Conservation (phyloP, 2,113 vertebrate species). For the human region DNA sequence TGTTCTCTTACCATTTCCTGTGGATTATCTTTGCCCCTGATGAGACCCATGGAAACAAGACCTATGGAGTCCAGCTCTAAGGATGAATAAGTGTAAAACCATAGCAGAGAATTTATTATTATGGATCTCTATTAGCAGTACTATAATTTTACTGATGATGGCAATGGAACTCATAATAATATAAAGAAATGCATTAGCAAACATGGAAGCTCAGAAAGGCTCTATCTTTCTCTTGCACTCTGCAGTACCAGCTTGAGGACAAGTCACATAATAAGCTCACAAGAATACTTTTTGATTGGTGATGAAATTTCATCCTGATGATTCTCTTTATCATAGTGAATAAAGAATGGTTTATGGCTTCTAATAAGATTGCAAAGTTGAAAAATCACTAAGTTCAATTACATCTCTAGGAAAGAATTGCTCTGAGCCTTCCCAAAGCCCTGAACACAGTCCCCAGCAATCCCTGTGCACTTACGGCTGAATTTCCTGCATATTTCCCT, state of each 20-base stretch:
- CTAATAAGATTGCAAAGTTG: neutral
- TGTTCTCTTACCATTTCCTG: neutral
- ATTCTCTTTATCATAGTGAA: neutral
- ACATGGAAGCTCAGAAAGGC: neutral
- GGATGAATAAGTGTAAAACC: constrained; percentile 37
- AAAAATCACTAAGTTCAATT: neutral
- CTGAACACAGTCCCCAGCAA: fast-evolving
- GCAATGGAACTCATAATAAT: constrained; percentile 24
- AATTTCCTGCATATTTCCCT: neutral
- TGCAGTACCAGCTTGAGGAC: neutral
- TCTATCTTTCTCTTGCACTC: neutral
- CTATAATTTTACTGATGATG: constrained; percentile 37
- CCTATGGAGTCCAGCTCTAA: neutral
- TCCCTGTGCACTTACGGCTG: fast-evolving
- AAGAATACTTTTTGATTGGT: neutral
- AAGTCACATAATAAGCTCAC: neutral
- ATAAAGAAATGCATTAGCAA: constrained; percentile 14
- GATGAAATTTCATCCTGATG: neutral
- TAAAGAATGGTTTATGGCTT: neutral
- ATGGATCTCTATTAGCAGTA: constrained; percentile 17
- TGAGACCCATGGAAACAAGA: neutral
- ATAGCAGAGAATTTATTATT: constrained; percentile 60
- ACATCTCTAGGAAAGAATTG: neutral
- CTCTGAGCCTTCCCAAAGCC: neutral
- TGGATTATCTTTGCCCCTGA: neutral